Percentiles rank a stretch among this genome's conserved stretches.
Evolutionary conservation across 2,888 invertebrate genomes (phyloP).

Genomic region (Stegophylla sp.): DNA sequence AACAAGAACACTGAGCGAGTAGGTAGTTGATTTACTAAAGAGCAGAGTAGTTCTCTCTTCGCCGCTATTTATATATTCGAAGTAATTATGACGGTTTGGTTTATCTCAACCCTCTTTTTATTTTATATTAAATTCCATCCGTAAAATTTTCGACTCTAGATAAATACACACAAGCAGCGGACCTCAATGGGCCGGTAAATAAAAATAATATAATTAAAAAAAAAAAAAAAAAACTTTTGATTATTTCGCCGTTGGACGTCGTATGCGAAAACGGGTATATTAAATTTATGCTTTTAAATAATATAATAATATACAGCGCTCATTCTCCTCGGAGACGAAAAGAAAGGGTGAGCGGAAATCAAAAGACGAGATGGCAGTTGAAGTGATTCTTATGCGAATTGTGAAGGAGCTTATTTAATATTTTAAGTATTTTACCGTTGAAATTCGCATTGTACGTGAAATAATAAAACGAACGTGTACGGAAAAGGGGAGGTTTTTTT

Average conservation of each 20-base stretch:
- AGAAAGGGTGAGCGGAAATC: not conserved
- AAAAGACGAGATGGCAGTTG: conserved; percentile 18
- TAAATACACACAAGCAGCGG: conserved; percentile 48
- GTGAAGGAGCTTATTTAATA: not conserved
- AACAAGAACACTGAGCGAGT: conserved; percentile 3
- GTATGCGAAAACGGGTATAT: not conserved
- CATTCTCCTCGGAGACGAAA: not conserved
- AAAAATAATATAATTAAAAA: conserved; percentile 8
- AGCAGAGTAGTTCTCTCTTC: not conserved
- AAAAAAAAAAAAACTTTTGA: conserved; percentile 42
- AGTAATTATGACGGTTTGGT: conserved; percentile 42
- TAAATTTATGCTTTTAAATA: not conserved
- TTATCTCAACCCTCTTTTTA: conserved; percentile 43
- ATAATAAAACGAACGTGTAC: not conserved
- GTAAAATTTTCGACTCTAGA: conserved; percentile 35
- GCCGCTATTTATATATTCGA: no score
- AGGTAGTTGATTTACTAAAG: conserved; percentile 35
- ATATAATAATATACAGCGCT: no score
- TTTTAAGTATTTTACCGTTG: not conserved
- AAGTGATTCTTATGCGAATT: conserved; percentile 37
- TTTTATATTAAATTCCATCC: conserved; percentile 40
- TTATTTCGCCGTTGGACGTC: conserved; percentile 23
- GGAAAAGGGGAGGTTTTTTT: not conserved
- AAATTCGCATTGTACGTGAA: conserved; percentile 17
- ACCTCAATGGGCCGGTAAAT: conserved; percentile 51